phyloP scores from a whole-genome alignment of 2,888 invertebrate genomes.

The Bugulina stolonifera region DNA sequence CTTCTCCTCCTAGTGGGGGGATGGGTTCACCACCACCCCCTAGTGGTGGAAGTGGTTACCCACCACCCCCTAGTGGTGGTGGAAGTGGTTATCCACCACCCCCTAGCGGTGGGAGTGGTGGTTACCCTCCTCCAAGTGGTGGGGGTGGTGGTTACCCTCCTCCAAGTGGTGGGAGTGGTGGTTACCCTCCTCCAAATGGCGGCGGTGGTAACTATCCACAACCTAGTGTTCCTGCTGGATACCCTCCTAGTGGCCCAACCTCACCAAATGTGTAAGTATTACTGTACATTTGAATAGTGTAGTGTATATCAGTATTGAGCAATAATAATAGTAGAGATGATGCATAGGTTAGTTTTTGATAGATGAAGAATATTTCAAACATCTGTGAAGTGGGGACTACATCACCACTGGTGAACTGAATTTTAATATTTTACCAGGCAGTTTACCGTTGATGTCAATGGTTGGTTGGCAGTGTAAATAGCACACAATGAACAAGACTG shows the following conservation, averaged over 20 bases:
- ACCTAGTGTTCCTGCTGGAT: neutral
- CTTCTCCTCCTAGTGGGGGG: neutral
- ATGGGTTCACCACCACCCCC: neutral
- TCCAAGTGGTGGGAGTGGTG: neutral
- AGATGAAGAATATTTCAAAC: no score
- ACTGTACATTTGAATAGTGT: neutral
- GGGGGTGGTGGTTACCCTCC: neutral
- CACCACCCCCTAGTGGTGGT: neutral
- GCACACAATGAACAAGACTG: no score
- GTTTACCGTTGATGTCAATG: no score
- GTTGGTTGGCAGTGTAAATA: no score
- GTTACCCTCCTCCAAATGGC: neutral
- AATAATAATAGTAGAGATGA: no score
- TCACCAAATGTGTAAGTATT: neutral
- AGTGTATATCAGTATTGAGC: neutral
- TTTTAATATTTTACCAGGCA: no score
- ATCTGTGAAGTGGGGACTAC: no score
- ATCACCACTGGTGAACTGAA: no score
- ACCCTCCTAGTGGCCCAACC: neutral
- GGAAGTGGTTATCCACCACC: conserved; percentile 10
- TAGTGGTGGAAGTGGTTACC: neutral
- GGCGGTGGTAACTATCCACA: neutral
- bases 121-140: neutral
- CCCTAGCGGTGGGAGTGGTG: neutral
- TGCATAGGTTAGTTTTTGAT: no score